Percentiles rank a stretch among this genome's conserved stretches.
phyloP scores from a whole-genome alignment of 2,797 vertebrate genomes.

The Sebastes dallii region DNA sequence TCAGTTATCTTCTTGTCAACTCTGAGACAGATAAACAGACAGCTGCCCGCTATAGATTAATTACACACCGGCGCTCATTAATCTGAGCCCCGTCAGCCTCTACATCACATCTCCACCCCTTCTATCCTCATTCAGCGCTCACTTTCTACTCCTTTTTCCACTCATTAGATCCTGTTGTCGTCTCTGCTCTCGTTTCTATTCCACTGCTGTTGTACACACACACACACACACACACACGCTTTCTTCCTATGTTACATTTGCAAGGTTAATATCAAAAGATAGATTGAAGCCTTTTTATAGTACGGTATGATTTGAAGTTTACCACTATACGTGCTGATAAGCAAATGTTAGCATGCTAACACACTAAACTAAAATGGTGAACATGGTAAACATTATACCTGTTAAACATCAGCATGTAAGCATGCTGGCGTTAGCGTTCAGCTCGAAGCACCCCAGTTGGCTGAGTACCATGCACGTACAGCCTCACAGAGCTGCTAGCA shows the following conservation, averaged over 20 bases:
- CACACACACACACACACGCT: not conserved
- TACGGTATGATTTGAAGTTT: too few species aligned
- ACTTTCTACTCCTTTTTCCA: not conserved
- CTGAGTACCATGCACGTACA: too few species aligned
- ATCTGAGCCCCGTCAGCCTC: slow-evolving; percentile 55
- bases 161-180: slow-evolving; percentile 11
- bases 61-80: slow-evolving; percentile 61
- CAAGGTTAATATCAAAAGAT: not conserved
- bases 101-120: slow-evolving; percentile 13
- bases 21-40: slow-evolving; percentile 64
- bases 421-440: too few species aligned
- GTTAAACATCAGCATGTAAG: not conserved
- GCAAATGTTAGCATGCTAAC: too few species aligned
- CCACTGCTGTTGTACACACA: not conserved
- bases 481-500: not conserved
- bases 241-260: not conserved
- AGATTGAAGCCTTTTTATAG: not conserved
- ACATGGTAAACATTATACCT: not conserved
- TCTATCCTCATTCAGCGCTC: not conserved
- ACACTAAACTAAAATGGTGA: not conserved
- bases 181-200: not conserved
- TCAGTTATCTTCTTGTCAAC: slow-evolving; percentile 57
- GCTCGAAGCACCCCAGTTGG: too few species aligned
- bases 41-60: slow-evolving; percentile 67
- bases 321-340: too few species aligned